A percentile compares a stretch with the other conserved stretches of the same genome.
Conservation (phyloP, 2,113 vertebrate species). For the Pandion haliaetus region DNA sequence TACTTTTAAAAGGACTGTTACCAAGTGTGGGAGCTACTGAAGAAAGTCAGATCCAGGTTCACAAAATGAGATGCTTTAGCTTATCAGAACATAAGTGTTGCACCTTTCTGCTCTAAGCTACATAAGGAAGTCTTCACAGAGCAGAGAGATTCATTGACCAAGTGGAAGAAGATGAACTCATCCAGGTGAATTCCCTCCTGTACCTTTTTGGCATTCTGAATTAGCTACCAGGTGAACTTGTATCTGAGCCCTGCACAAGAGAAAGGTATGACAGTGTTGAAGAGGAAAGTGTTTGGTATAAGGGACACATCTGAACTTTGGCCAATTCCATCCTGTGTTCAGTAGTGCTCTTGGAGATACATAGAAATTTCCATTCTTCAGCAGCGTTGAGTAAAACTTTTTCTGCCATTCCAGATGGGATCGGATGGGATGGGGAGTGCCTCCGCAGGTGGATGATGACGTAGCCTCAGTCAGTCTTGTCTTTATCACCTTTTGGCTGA, state of each 20-base stretch:
- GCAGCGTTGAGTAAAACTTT: background rate
- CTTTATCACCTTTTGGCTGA: background rate
- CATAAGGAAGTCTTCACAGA: background rate
- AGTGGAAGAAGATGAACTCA: background rate
- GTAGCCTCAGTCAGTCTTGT: background rate
- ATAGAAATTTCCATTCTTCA: background rate
- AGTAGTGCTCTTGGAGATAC: background rate
- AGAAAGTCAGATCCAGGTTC: background rate
- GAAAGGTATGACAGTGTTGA: background rate
- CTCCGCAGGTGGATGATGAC: background rate
- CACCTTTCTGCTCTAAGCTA: background rate
- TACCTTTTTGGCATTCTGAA: background rate
- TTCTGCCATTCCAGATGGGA: background rate
- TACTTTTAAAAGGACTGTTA: background rate
- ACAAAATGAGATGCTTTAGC: background rate
- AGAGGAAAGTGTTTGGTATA: background rate
- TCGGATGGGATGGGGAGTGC: background rate
- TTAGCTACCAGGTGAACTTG: background rate
- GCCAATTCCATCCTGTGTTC: background rate
- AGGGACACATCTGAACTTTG: background rate
- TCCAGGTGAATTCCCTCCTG: background rate
- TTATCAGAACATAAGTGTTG: background rate
- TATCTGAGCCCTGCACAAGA: background rate
- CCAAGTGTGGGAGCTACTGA: background rate
- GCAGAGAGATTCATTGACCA: background rate